Base-by-base conservation (phyloP, 2,113 vertebrate species). In the Mola mola region DNA sequence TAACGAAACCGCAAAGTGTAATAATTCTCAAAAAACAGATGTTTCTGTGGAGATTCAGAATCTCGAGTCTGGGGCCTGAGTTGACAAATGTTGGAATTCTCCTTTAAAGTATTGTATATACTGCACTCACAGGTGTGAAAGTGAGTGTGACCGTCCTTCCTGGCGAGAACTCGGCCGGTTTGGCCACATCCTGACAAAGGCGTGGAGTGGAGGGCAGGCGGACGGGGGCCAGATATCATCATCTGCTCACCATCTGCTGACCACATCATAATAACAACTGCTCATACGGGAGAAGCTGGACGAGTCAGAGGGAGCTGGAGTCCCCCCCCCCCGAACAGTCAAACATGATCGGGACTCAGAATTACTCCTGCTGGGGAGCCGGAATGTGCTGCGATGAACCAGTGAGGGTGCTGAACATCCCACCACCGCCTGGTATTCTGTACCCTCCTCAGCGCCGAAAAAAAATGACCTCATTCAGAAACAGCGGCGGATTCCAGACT, bases 111-210 rank as follows among this genome's bases (percentile, higher is more conserved):
- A n/a, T n/a, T n/a, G n/a, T n/a, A n/a, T n/a, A n/a, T n/a, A n/a
- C n/a, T n/a, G n/a, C n/a, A n/a, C n/a, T n/a, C n/a, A n/a, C n/a
- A n/a, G n/a, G n/a, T n/a, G n/a, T n/a, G n/a, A n/a, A n/a, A n/a
- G n/a, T n/a, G n/a, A n/a, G n/a, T n/a, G n/a, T n/a, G n/a, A n/a
- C 66, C 65, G 63, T 59, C 25, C 20, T 48, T 74, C 73, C 36
- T 15, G 28, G n/a, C n/a, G 66, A 66, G 55, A 56, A 79, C 77
- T 63, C 70, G 37, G 62, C 17, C 64, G 66, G 51, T 81, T 80
- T 86, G 58, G 66, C 40, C 56, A 74, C 21, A 46, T 74, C 72
- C 73, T 71, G 68, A 75, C 55, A 75, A 36, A 46, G 47, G 64
- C 70, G 29, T 50, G 62, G n/a, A n/a, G n/a, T n/a, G n/a, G 68